These are phyloP conservation scores for Periphyllus acericola DNA, from an alignment of 2,888 invertebrate genomes.

Conservation along the genomic window DNA sequence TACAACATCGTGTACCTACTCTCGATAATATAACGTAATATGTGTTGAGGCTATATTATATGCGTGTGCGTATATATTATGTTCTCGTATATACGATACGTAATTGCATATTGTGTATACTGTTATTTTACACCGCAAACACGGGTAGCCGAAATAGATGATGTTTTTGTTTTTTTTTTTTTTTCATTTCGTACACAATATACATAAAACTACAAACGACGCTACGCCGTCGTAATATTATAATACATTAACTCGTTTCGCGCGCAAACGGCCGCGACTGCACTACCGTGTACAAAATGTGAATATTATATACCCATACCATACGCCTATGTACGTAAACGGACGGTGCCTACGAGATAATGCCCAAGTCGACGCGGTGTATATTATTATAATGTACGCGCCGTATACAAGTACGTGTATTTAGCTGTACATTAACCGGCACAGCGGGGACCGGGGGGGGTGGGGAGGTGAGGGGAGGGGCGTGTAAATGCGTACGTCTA, in stretches of 20 bases:
- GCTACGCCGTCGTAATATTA: no score
- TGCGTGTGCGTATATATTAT: background rate
- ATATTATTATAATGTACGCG: no score
- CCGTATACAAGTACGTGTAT: no score
- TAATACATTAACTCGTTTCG: background rate
- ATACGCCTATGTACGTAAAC: background rate
- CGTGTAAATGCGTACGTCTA: no score
- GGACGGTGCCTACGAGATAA: no score
- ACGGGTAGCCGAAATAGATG: conserved; percentile 20
- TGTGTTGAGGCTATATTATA: conserved; percentile 6
- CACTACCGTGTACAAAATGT: background rate
- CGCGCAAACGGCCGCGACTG: background rate
- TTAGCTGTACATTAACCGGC: no score
- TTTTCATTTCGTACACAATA: no score
- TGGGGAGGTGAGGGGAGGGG: no score
- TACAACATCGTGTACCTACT: background rate
- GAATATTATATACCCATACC: background rate
- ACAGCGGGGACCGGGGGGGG: no score
- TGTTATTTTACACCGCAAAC: conserved; percentile 7
- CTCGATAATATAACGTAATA: background rate
- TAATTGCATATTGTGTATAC: background rate
- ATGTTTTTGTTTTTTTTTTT: background rate
- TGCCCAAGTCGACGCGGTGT: no score
- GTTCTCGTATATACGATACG: background rate
- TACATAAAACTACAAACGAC: background rate